Base-by-base conservation (phyloP, 2,888 invertebrate genomes). In the Micropterix aruncella region DNA sequence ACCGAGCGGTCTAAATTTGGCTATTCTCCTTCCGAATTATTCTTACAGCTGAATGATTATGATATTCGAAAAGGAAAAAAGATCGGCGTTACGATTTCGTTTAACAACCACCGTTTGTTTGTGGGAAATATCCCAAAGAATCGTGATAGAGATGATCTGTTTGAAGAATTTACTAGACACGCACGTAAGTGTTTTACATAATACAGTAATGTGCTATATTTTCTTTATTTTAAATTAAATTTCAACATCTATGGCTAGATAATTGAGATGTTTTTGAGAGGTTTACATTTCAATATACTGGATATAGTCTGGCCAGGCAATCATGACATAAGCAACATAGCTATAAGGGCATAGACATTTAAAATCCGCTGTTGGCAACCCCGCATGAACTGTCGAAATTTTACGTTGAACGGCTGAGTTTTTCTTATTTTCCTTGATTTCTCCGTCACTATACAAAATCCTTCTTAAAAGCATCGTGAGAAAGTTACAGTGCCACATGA, bases 61-160 rank as follows among this genome's bases (percentile, higher is more conserved):
- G 94, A 94, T 87, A 92, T 95, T 84, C 87, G 90, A 83, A 91
- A 92, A 80, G 93, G 93, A 80, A 94, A 94, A 87, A 90, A 89
- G 83, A 89, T 95, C 84, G 94, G 94, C 82, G 93, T 94, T 75
- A 94, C 93, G 79, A 86, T 94, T 82, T 95, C 94, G 79, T 91
- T 92, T 86, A 94, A 95, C 85, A 95, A 95, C 87, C 91, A 92
- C 80, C 90, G 94, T 80, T 88, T 95, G 81, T 95, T 94, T 90
- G 93, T 95, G 82, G 95, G 94, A 77, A 95, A 95, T 91, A 94
- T 95, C 83, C 94, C 95, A 81, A 95, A 95, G 87, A 93, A 90
- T 85, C 92, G 93, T 84, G 91, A 92, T 83, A 90, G 87, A 82
- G 93, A 93, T 77, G 93, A 94, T 84, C 90, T 95, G 79, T 85